Evolutionary conservation across 2,888 invertebrate species (phyloP).

Genomic region (Drosophila affinis): DNA sequence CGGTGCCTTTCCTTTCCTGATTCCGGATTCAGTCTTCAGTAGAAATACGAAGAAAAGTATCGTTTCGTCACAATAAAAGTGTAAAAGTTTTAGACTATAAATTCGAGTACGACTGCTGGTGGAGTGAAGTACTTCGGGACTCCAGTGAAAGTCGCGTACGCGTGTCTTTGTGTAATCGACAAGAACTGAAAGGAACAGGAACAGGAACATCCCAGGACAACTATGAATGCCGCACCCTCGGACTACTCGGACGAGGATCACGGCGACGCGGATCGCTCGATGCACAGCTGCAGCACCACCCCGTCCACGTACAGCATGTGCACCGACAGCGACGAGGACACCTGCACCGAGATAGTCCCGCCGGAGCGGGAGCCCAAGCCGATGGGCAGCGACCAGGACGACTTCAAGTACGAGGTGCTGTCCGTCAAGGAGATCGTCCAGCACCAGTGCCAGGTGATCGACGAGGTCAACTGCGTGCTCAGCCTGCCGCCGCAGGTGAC

Average conservation of each 20-base stretch:
- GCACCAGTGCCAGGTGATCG: conserved; percentile 98
- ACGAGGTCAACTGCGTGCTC: conserved; percentile 97
- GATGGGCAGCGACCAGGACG: conserved; percentile 90
- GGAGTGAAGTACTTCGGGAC: too few relatives aligned
- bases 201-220: too few relatives aligned
- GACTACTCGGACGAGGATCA: conserved; percentile 72
- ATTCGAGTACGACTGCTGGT: not conserved
- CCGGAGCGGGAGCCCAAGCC: conserved; percentile 86
- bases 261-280: conserved; percentile 66
- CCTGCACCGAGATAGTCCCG: conserved; percentile 91
- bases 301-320: conserved; percentile 84
- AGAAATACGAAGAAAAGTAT: conserved; percentile 56
- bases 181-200: too few relatives aligned
- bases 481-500: conserved; percentile 95
- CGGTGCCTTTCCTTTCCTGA: not conserved
- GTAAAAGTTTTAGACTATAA: conserved; percentile 21
- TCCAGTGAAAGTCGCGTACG: too few relatives aligned
- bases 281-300: conserved; percentile 42
- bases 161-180: too few relatives aligned
- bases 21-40: conserved; percentile 63
- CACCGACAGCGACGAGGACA: conserved; percentile 90
- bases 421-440: conserved; percentile 98
- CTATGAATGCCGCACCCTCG: conserved; percentile 65
- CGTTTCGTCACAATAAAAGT: conserved; percentile 40
- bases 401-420: conserved; percentile 96